Conservation (phyloP, 23 tunicate genomes). For the Trididemnum clinides region DNA sequence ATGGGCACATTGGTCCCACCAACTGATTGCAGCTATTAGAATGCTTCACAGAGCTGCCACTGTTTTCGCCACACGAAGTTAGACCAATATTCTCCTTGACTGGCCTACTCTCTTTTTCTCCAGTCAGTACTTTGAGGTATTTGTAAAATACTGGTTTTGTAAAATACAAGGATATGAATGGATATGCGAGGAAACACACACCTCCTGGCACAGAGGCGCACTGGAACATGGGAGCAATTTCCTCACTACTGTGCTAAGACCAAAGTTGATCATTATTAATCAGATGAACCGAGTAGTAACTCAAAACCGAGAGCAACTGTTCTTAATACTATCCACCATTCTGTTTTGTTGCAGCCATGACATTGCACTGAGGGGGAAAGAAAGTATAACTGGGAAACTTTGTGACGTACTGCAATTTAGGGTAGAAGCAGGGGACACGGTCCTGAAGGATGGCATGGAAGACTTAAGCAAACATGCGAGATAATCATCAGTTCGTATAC, state of each 20-base stretch:
- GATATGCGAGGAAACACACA: not conserved
- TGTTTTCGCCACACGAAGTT: too few species aligned
- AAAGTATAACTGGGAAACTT: too few species aligned
- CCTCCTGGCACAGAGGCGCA: not conserved
- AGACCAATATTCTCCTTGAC: too few species aligned
- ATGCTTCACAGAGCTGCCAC: not conserved
- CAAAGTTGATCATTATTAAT: too few species aligned
- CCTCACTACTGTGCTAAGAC: too few species aligned
- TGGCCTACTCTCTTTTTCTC: too few species aligned
- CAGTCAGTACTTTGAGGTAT: too few species aligned
- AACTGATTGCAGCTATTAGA: not conserved
- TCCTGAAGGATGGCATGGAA: not conserved
- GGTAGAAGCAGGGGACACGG: not conserved
- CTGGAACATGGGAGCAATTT: too few species aligned
- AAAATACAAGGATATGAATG: slow-evolving; percentile 13
- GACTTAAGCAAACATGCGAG: not conserved
- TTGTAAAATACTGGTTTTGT: not conserved
- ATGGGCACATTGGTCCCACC: not conserved
- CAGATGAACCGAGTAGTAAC: too few species aligned
- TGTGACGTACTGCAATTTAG: not conserved
- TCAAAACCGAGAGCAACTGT: too few species aligned
- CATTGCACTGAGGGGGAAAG: too few species aligned
- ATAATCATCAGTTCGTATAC: not conserved
- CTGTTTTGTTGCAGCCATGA: not conserved
- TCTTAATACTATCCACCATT: too few species aligned